Conservation (phyloP, 1,140 invertebrate species). For the honey bee (Apis mellifera) region DNA sequence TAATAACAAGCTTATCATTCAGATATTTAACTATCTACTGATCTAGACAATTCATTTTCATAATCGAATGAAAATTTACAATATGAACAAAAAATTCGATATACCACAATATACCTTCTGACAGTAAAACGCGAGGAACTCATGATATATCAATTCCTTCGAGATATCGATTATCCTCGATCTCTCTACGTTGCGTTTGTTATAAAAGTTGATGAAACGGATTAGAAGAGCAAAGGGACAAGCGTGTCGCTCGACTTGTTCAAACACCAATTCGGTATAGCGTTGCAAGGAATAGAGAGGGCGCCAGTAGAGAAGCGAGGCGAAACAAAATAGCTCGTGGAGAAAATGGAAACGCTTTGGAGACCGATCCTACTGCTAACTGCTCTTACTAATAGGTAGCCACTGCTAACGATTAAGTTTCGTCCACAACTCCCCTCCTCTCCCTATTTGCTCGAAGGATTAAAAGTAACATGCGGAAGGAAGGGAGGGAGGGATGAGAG, state of each 20-base stretch:
- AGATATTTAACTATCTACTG: too few relatives aligned
- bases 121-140: too few relatives aligned
- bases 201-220: background rate
- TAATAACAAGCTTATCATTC: too few relatives aligned
- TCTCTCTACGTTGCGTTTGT: background rate
- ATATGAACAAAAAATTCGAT: too few relatives aligned
- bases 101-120: too few relatives aligned
- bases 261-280: background rate
- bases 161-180: constrained; percentile 20
- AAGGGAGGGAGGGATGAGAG: background rate
- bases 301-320: background rate
- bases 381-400: background rate
- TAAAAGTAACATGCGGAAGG: constrained; percentile 31
- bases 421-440: too few relatives aligned
- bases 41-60: too few relatives aligned
- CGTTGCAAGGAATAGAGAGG: background rate
- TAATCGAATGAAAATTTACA: too few relatives aligned
- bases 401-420: background rate
- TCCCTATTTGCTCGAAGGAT: constrained; percentile 32
- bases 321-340: background rate
- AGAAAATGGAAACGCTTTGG: constrained; percentile 5
- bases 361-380: background rate
- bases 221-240: background rate
- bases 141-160: background rate
- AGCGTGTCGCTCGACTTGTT: background rate